Evolutionary conservation across 1,140 invertebrate species (phyloP), one percentile per base, ranked within the genome.

Genomic region (Drosophila pachea): DNA sequence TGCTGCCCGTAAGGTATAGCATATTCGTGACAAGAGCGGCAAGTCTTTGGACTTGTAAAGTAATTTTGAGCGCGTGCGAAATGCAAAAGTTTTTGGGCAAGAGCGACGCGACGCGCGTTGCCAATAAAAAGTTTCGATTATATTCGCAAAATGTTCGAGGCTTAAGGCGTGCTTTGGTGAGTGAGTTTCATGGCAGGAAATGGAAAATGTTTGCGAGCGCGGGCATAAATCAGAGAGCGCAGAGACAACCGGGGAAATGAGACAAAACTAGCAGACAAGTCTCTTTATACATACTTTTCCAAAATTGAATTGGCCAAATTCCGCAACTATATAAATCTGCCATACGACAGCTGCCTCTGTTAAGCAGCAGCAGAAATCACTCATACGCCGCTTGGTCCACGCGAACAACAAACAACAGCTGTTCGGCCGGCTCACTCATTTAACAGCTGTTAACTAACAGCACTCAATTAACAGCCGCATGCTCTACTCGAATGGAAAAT

Each of bases 91-190:
- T 83, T 69, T 67, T 47, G 12, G 7, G 45, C 68, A 65, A 66
- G 68, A 74, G 67, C 58, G 42, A 40, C 61, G 68, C 35, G 49
- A 48, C 66, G 66, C 52, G 43, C 45, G 29, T 45, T 47, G 61
- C 64, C 73, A 66, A 83, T 83, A 78, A 83, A 83, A 83, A 83
- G 73, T 84, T 83, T 83, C 78, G 78, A 83, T 83, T 84, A 84
- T 83, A 84, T 84, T 83, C 61, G 72, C 78, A 63, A 70, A 66
- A 43, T 68, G 56, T 68, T 55, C 7, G 35, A 47, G 45, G 7
- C 31, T 47, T 16, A 29, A 61, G 32, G 60, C 60, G 45, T 66
- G 42, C 52, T 16, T 58, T 58, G 16, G 49, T 52, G 32, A 29
- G 49, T 52, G 32, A 29, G 50, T 56, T 61, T 50, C 49, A 38